Conservation (phyloP, 1,140 invertebrate species). For the Manduca sexta region DNA sequence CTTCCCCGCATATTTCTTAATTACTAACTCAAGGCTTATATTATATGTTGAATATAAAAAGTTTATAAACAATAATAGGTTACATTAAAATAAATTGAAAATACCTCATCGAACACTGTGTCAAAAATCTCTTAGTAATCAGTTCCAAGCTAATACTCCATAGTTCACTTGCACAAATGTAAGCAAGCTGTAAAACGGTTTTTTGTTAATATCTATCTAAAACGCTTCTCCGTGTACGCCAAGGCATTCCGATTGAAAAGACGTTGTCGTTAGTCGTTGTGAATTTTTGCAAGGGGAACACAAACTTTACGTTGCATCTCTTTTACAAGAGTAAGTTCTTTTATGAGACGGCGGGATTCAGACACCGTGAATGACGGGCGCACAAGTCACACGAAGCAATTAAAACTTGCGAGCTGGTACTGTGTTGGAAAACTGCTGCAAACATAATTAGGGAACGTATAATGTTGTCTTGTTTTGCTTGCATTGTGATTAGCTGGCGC, state of each 20-base stretch:
- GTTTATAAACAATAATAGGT: no score
- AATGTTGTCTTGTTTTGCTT: slow-evolving; percentile 4
- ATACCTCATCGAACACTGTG: no score
- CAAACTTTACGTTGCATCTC: slow-evolving; percentile 20
- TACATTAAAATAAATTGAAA: no score
- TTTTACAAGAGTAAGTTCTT: slow-evolving; percentile 26
- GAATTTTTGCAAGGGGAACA: slow-evolving; percentile 17
- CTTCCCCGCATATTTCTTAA: no score
- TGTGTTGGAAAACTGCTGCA: slow-evolving; percentile 11
- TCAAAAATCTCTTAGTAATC: no score
- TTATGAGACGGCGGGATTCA: slow-evolving; percentile 23
- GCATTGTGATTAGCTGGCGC: slow-evolving; percentile 3
- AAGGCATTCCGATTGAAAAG: slow-evolving; percentile 17
- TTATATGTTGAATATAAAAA: no score
- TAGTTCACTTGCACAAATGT: no score
- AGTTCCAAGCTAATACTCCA: no score
- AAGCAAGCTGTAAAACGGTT: background rate
- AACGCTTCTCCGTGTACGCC: slow-evolving; percentile 5
- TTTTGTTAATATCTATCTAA: background rate
- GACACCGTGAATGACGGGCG: slow-evolving; percentile 20
- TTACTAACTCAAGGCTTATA: no score
- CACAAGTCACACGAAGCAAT: slow-evolving; percentile 24
- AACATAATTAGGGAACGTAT: slow-evolving; percentile 23
- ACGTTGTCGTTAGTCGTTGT: slow-evolving; percentile 7
- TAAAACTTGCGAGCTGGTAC: slow-evolving; percentile 25